Conservation (phyloP, 2,888 invertebrate genomes). For the Cremastinae sp. region DNA sequence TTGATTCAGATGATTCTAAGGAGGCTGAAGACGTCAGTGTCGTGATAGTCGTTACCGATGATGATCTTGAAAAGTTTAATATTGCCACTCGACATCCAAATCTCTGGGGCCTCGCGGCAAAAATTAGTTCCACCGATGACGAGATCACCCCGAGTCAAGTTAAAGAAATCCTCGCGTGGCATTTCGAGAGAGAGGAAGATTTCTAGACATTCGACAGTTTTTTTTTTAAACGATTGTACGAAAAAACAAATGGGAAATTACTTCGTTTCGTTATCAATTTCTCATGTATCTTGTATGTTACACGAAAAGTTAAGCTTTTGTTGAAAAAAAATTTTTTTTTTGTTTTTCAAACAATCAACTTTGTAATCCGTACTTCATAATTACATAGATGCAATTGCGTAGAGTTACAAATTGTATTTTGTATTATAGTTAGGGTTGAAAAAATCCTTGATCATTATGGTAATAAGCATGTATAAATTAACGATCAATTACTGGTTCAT, state of each 20-base stretch:
- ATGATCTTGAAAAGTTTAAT: constrained; percentile 57
- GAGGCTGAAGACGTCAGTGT: constrained; percentile 15
- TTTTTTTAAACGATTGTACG: not conserved
- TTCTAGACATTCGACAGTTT: not conserved
- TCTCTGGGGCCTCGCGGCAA: constrained; percentile 55
- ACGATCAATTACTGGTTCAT: no score
- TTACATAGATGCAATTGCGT: no score
- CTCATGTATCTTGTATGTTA: no score
- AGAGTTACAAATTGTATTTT: no score
- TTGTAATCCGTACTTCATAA: no score
- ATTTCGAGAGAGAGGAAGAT: constrained; percentile 45
- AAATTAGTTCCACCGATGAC: constrained; percentile 50
- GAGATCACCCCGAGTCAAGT: constrained; percentile 52
- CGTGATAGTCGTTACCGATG: constrained; percentile 58
- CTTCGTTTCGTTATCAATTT: not conserved
- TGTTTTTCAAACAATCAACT: no score
- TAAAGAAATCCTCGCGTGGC: constrained; percentile 44
- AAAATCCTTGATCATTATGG: no score
- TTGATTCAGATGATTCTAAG: not conserved
- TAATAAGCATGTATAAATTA: no score
- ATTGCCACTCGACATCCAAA: constrained; percentile 49
- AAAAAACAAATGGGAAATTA: not conserved
- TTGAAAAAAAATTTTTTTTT: no score
- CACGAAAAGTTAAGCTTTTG: no score
- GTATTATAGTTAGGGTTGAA: no score